Base-by-base conservation (phyloP, 2,888 invertebrate genomes). In the Troglohyphantes excavatus region DNA sequence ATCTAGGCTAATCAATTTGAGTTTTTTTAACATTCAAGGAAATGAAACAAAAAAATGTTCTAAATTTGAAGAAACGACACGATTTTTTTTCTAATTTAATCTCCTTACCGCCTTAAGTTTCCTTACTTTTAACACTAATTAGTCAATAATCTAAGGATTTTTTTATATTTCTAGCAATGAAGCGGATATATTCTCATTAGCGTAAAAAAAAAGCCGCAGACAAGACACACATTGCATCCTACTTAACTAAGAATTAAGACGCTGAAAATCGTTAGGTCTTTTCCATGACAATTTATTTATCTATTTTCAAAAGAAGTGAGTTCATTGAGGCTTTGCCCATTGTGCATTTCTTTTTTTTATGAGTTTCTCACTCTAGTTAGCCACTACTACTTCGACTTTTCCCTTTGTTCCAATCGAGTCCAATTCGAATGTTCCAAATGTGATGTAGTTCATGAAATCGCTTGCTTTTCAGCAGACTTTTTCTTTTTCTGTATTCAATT, bases 381-480 rank as follows among this genome's bases (percentile, higher is more conserved):
- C 59, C 7, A 65, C 78, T 65, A 27, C 33, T 53, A 67, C 33
- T 82, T 59, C 59, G 29, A 70, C 61, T 78, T 72, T 61, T 23
- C 70, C 70, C 72, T 82, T 82, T 82, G 82, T 76, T 61, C 75
- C 61, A 76, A 59, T 76, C 73, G 26, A 23, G 46, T 67, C 29
- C 72, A 59, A 59, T 82, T 70, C 70, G 72, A 53, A 61, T 59
- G 82, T 82, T 82, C 82, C 82, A 82, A 33, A 82, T 82, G 82
- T 72, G 82, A 82, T 82, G 61, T 82, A 82, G 82, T 72, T 82
- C 82, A 59, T 82, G 82, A 82, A 82, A 82, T 70, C 59, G 59
- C 23, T 29, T 61, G 82, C 46, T 61, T 82, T 81, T 26, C 70
- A 33, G 26, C 26, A 2, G 26, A 21, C 23, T 19, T 39, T 63